These are phyloP conservation scores for Aplocera efformata DNA, from an alignment of 2,888 invertebrate genomes.

Conservation along the genomic window DNA sequence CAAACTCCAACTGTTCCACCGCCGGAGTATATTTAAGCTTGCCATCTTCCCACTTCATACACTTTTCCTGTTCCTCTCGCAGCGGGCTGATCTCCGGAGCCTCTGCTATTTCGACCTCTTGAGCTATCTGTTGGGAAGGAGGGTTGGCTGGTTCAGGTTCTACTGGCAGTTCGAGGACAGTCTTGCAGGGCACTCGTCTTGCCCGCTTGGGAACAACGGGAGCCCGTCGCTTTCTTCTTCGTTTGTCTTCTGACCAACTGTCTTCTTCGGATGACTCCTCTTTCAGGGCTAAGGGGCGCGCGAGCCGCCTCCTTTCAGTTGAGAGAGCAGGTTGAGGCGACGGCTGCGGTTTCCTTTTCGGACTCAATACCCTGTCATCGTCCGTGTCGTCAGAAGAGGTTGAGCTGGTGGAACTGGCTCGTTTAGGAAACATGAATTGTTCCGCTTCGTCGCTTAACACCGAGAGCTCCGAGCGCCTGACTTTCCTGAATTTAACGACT, in stretches of 20 bases:
- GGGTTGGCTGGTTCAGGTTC: constrained; percentile 34
- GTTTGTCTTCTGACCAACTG: constrained; percentile 60
- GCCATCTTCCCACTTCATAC: constrained; percentile 75
- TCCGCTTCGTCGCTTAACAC: constrained; percentile 92
- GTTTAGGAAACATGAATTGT: constrained; percentile 90
- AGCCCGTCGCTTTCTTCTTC: constrained; percentile 49
- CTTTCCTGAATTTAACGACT: constrained; percentile 87
- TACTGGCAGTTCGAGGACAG: constrained; percentile 25
- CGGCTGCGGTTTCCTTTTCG: constrained; percentile 64
- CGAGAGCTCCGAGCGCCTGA: constrained; percentile 86
- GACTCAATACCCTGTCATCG: constrained; percentile 45
- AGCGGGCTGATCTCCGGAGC: constrained; percentile 43
- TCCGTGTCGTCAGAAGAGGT: constrained; percentile 81
- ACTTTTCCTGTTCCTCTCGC: constrained; percentile 55
- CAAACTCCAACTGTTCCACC: constrained; percentile 84
- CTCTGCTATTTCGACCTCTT: constrained; percentile 15
- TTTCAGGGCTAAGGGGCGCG: constrained; percentile 64
- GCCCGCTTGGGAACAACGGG: constrained; percentile 43
- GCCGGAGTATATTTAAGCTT: constrained; percentile 67
- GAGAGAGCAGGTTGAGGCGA: constrained; percentile 57
- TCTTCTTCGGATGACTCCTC: constrained; percentile 75
- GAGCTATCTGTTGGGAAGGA: constrained; percentile 38
- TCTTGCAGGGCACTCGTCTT: constrained; percentile 24
- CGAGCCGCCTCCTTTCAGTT: constrained; percentile 56
- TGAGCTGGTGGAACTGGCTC: constrained; percentile 79